A percentile compares a stretch with the other conserved stretches of the same genome.
These are phyloP conservation scores for Drosophila sordidula DNA, from an alignment of 2,888 invertebrate genomes.

Conservation along the genomic window DNA sequence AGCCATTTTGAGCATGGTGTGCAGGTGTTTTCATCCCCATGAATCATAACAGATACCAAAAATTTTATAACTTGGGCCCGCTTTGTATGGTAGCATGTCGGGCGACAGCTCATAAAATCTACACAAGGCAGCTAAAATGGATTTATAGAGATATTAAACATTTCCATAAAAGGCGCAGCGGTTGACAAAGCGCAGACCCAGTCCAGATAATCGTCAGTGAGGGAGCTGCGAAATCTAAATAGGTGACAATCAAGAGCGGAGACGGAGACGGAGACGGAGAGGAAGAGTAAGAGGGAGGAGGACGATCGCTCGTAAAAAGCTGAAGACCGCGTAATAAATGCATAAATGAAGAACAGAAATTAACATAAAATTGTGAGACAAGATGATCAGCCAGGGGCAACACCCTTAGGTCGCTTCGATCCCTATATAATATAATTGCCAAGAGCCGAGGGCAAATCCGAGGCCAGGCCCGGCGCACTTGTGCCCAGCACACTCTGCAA, in stretches of 20 bases:
- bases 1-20: conserved; percentile 11
- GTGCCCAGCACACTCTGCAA: conserved; percentile 80
- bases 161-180: conserved; percentile 43
- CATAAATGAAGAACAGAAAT: conserved; percentile 65
- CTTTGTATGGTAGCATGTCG: conserved; percentile 48
- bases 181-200: conserved; percentile 30
- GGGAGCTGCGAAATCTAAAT: conserved; percentile 64
- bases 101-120: conserved; percentile 56
- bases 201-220: conserved; percentile 14
- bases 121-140: conserved; percentile 49
- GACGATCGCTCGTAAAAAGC: conserved; percentile 58
- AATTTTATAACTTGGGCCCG: conserved; percentile 21
- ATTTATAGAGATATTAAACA: conserved; percentile 70
- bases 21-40: conserved; percentile 41
- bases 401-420: conserved; percentile 41
- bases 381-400: conserved; percentile 57
- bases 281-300: conserved; percentile 14
- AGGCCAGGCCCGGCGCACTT: conserved; percentile 54
- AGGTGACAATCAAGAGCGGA: conserved; percentile 67
- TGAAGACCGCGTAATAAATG: conserved; percentile 71
- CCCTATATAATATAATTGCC: conserved; percentile 52
- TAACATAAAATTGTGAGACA: conserved; percentile 72
- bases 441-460: conserved; percentile 20
- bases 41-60: conserved; percentile 36
- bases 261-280: too few species aligned